A percentile compares a stretch with the other conserved stretches of the same genome.
These are phyloP conservation scores for Baccha elongata DNA, from an alignment of 2,888 invertebrate genomes.

Conservation along the genomic window DNA sequence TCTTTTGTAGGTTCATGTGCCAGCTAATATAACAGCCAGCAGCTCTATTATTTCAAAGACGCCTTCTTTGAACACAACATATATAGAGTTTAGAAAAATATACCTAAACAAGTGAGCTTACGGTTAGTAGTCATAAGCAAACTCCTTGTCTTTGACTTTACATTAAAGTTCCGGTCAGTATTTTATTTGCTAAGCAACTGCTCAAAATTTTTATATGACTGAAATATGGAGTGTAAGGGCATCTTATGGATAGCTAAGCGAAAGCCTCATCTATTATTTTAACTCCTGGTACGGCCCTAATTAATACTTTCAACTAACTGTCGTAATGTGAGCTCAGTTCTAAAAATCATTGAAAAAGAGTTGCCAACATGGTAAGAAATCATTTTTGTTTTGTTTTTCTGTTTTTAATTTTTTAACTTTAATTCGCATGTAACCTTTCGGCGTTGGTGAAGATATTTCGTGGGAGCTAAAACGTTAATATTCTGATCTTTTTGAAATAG, in stretches of 20 bases:
- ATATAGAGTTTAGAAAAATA: background rate
- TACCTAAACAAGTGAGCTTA: conserved; percentile 34
- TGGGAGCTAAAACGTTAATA: too few species aligned
- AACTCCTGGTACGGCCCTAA: conserved; percentile 32
- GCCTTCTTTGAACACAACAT: conserved; percentile 34
- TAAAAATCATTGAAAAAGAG: background rate
- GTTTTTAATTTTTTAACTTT: too few species aligned
- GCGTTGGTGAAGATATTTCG: too few species aligned
- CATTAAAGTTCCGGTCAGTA: conserved; percentile 32
- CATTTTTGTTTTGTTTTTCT: background rate
- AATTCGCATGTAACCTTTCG: too few species aligned
- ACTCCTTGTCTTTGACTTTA: conserved; percentile 36
- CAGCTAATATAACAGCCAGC: background rate
- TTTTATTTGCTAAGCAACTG: conserved; percentile 47
- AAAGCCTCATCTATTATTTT: background rate
- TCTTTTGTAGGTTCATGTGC: conserved; percentile 33
- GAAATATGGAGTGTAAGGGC: conserved; percentile 8
- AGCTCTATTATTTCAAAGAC: conserved; percentile 7
- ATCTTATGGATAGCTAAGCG: background rate
- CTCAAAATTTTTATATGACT: conserved; percentile 43
- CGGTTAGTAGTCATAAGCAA: conserved; percentile 28
- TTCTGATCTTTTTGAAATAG: too few species aligned
- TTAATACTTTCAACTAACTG: conserved; percentile 64
- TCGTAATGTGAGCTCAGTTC: conserved; percentile 13
- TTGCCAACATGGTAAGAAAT: conserved; percentile 8